Percentiles rank a stretch among this genome's conserved stretches.
Evolutionary conservation across 2,113 vertebrate species (phyloP).

Genomic region (Corapipo altera): DNA sequence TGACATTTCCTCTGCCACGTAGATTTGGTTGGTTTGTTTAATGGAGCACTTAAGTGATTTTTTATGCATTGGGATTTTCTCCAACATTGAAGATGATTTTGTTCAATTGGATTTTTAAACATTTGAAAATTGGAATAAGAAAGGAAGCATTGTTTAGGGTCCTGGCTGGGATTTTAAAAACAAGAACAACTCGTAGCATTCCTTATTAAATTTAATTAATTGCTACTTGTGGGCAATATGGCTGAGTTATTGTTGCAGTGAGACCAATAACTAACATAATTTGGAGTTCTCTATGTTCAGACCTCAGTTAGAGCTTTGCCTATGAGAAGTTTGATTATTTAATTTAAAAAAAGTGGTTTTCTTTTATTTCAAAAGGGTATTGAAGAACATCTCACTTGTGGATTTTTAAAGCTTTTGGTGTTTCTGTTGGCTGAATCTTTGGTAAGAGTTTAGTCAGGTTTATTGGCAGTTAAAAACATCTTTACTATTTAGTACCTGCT

Average conservation of each 20-base stretch:
- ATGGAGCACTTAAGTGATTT: not conserved
- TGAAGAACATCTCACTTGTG: not conserved
- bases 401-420: not conserved
- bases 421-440: not conserved
- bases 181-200: not conserved
- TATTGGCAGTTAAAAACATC: not conserved
- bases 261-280: constrained; percentile 33
- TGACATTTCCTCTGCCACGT: not conserved
- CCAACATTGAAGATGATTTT: not conserved
- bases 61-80: constrained; percentile 32
- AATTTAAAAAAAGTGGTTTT: not conserved
- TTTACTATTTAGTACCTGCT: not conserved
- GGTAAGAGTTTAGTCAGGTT: not conserved
- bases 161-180: constrained; percentile 13
- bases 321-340: not conserved
- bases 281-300: not conserved
- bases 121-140: constrained; percentile 14
- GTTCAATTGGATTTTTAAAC: constrained; percentile 14
- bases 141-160: constrained; percentile 21
- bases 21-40: constrained; percentile 20
- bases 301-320: not conserved
- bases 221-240: constrained; percentile 21
- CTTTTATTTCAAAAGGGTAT: not conserved
- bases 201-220: constrained; percentile 59
- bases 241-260: constrained; percentile 27